These are phyloP conservation scores for Ginglymostoma cirratum DNA, from an alignment of 2,113 vertebrate genomes.

Conservation along the genomic window DNA sequence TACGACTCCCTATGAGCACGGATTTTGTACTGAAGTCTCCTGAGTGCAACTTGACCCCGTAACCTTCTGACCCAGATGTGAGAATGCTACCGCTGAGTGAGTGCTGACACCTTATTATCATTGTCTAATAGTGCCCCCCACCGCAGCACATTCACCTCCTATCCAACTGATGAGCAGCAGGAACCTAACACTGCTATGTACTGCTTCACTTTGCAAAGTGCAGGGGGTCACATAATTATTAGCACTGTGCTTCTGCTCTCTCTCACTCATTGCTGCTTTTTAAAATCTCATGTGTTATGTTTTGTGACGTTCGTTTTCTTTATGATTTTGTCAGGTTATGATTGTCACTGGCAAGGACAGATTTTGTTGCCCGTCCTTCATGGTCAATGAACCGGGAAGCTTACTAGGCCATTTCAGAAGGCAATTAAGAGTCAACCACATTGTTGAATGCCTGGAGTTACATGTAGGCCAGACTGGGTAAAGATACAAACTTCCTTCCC, in stretches of 20 bases:
- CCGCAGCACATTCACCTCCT: background rate
- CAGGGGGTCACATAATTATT: background rate
- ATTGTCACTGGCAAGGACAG: no score
- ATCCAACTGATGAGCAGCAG: background rate
- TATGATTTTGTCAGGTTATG: no score
- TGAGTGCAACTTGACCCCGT: background rate
- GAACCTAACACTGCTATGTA: background rate
- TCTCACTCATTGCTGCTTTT: background rate
- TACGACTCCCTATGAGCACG: background rate
- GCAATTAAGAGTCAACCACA: no score
- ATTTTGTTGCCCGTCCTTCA: no score
- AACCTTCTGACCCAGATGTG: background rate
- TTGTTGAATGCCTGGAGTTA: no score
- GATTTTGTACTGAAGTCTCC: background rate
- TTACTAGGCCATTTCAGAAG: no score
- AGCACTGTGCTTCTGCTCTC: background rate
- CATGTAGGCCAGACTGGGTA: no score
- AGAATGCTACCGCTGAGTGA: background rate
- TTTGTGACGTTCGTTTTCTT: background rate
- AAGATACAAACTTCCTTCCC: no score
- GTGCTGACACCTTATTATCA: background rate
- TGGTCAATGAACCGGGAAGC: no score
- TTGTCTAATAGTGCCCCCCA: background rate
- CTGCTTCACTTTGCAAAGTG: background rate
- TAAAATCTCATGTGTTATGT: background rate